A percentile compares a stretch with the other conserved stretches of the same genome.
Conservation (phyloP, 2,113 vertebrate species). For the Alces alces region DNA sequence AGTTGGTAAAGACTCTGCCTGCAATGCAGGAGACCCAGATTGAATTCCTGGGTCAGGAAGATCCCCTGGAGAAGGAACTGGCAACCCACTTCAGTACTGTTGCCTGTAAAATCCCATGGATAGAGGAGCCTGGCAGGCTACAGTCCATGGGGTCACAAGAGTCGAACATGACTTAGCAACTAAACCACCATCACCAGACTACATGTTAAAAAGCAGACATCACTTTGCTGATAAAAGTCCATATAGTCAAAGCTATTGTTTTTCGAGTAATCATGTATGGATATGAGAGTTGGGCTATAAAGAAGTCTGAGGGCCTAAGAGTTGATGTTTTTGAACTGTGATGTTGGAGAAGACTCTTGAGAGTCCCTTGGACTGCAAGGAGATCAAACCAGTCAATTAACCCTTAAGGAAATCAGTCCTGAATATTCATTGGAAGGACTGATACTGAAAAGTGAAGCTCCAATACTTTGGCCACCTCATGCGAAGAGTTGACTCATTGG, state of each 20-base stretch:
- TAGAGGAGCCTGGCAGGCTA: neutral
- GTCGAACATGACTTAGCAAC: rapidly evolving
- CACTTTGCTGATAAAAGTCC: neutral
- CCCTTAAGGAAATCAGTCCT: neutral
- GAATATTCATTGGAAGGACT: neutral
- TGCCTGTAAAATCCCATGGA: neutral
- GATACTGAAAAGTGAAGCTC: neutral
- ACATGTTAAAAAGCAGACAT: neutral
- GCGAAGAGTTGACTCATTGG: neutral
- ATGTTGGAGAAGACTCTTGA: neutral
- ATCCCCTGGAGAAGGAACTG: neutral
- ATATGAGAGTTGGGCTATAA: neutral
- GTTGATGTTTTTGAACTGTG: neutral
- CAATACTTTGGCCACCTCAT: neutral
- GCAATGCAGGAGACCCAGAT: neutral
- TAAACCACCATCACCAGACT: neutral
- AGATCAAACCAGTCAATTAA: neutral
- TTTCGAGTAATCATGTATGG: neutral
- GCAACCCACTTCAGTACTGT: neutral
- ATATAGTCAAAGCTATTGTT: neutral
- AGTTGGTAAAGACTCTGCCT: neutral
- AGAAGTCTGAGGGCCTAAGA: neutral
- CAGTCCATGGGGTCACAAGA: neutral
- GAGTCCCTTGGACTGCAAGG: neutral
- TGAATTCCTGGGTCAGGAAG: neutral